A percentile compares a stretch with the other conserved stretches of the same genome.
Evolutionary conservation across 1,140 invertebrate genomes (phyloP).

Genomic region (Drosophila santomea): DNA sequence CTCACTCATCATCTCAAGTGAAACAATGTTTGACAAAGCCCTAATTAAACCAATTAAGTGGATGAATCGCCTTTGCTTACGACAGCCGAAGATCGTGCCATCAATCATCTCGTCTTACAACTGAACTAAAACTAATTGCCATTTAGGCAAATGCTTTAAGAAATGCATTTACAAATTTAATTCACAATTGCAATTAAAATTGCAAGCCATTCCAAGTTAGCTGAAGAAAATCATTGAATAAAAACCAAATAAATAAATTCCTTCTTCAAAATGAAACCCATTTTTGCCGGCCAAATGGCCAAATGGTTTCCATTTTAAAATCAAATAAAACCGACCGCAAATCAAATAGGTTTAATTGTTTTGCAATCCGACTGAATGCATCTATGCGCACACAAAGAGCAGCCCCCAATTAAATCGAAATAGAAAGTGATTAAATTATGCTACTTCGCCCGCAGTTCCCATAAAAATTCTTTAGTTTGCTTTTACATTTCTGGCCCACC

Average conservation of each 20-base stretch:
- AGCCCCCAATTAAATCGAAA: conserved; percentile 1
- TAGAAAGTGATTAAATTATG: conserved; percentile 5
- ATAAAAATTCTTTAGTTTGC: too few species aligned
- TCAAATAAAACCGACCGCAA: conserved; percentile 32
- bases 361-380: not conserved
- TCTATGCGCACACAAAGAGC: conserved; percentile 2
- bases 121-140: conserved; percentile 7
- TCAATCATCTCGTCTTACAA: conserved; percentile 16
- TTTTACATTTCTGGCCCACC: conserved; percentile 6
- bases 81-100: conserved; percentile 9
- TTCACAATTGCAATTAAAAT: not conserved
- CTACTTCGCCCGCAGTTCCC: not conserved
- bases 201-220: too few species aligned
- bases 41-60: conserved; percentile 60
- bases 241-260: not conserved
- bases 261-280: conserved; percentile 1
- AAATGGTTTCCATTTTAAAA: conserved; percentile 11
- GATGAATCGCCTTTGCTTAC: not conserved
- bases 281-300: conserved; percentile 15
- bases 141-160: not conserved
- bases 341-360: conserved; percentile 26
- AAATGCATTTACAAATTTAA: conserved; percentile 7
- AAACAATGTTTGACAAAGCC: conserved; percentile 29
- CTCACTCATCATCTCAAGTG: conserved; percentile 33
- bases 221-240: not conserved